These are phyloP conservation scores for Hydropsyche betteni DNA, from an alignment of 2,888 invertebrate species.

Conservation along the genomic window DNA sequence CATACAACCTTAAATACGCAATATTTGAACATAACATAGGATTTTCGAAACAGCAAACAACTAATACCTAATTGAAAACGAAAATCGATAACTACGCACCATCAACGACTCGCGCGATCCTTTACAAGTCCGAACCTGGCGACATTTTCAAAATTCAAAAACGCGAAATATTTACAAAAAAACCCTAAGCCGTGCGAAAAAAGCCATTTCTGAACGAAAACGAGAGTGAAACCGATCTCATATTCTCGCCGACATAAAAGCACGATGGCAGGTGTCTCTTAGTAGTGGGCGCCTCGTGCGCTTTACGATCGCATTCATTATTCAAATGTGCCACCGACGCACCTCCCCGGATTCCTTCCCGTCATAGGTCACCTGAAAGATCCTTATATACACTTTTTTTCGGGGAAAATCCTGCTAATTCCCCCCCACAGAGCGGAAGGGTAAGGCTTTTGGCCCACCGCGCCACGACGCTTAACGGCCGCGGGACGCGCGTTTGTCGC, in stretches of 20 bases:
- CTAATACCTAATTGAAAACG: no score
- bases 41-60: no score
- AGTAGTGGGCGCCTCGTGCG: conserved; percentile 45
- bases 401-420: conserved; percentile 31
- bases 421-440: not conserved
- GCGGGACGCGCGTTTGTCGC: conserved; percentile 4
- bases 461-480: not conserved
- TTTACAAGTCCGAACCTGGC: no score
- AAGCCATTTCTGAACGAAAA: not conserved
- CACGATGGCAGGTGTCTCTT: conserved; percentile 46
- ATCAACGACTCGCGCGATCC: no score
- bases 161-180: not conserved
- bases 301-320: conserved; percentile 50
- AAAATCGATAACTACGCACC: no score
- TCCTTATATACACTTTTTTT: conserved; percentile 2
- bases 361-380: no score
- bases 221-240: conserved; percentile 21
- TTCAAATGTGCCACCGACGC: conserved; percentile 49
- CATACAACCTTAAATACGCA: no score
- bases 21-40: no score
- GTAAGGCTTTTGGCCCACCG: not conserved
- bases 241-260: conserved; percentile 34
- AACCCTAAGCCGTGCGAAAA: not conserved
- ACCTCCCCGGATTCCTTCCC: not conserved
- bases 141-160: no score